Evolutionary conservation across 2,113 vertebrate species (phyloP), one percentile per base, ranked within the genome.

Genomic region (Colossoma macropomum): DNA sequence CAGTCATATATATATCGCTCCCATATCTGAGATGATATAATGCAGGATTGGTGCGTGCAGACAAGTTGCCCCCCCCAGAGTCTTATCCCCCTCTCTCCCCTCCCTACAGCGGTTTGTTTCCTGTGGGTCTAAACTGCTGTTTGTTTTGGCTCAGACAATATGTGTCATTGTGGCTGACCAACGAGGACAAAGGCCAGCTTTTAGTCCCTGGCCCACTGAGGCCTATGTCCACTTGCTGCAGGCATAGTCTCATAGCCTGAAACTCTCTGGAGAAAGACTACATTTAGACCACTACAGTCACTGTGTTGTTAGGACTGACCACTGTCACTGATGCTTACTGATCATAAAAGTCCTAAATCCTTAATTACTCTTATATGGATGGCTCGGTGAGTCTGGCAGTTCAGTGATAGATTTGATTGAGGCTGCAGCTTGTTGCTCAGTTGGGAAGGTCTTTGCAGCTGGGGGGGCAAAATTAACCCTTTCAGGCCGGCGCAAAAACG

Each of bases 131-230:
- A 88, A 90, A 69, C 56, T 79, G 70, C 83, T 92, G 89, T 93
- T 93, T 93, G 90, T 93, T 91, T 93, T 93, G 90, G 89, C 89
- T 77, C 19, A 66, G 88, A 94, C 93, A 94, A 90, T 92, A 85
- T 48, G 83, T 83, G 84, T 66, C 90, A 91, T 85, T 94, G 91
- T 88, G 81, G 86, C 74, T 4, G 70, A 89, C 87, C 88, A 87
- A 63, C 48, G 34, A 62, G 88, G 89, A 94, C 91, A 94, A 94
- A 93, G 89, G 92, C 81, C 88, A 86, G 83, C 92, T 91, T 93
- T 94, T 90, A 93, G 86, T 86, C 85, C 77, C 79, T 87, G 85
- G 81, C 77, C 83, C 76, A 54, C 34, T 50, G 80, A 83, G 80
- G 77, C 71, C 16, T 54, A 52, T 77, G 65, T 83, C 60, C 81